Evolutionary conservation across 2,888 invertebrate genomes (phyloP).

Genomic region (Drosophila lacicola): DNA sequence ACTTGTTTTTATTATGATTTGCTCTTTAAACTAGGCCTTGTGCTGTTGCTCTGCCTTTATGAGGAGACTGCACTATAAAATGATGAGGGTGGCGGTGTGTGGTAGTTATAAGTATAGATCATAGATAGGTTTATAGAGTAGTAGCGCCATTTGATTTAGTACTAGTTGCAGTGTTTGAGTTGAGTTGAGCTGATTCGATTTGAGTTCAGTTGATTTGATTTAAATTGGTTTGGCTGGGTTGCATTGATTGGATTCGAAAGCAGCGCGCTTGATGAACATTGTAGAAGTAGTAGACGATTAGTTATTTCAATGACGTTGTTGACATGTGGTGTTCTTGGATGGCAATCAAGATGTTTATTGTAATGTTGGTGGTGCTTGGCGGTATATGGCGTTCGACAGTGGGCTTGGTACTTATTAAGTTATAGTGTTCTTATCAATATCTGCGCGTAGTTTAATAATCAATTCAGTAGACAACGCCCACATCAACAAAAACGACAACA

Average conservation of each 20-base stretch:
- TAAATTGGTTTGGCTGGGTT: constrained; percentile 14
- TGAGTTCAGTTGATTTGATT: constrained; percentile 19
- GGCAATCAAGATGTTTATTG: constrained; percentile 53
- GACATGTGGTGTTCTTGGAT: constrained; percentile 59
- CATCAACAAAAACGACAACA: constrained; percentile 48
- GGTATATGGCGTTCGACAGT: constrained; percentile 38
- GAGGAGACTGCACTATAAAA: constrained; percentile 16
- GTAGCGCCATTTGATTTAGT: constrained; percentile 63
- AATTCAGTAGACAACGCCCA: constrained; percentile 47
- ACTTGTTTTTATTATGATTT: constrained; percentile 31
- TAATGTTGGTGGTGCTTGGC: constrained; percentile 62
- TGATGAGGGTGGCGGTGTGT: constrained; percentile 54
- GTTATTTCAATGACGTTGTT: constrained; percentile 40
- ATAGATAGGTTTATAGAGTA: constrained; percentile 55
- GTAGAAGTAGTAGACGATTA: constrained; percentile 23
- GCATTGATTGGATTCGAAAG: constrained; percentile 58
- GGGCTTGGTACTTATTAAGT: constrained; percentile 29
- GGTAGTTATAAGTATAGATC: constrained; percentile 46
- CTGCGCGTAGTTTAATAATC: constrained; percentile 27
- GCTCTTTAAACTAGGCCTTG: constrained; percentile 19
- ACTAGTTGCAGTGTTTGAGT: constrained; percentile 59
- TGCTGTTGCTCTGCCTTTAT: constrained; percentile 33
- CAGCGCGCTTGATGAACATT: constrained; percentile 50
- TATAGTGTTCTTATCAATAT: constrained; percentile 31
- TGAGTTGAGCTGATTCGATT: constrained; percentile 27